Percentiles rank a stretch among this genome's conserved stretches.
Conservation (phyloP, 1,140 invertebrate species). For the Chironomus striatipennis region DNA sequence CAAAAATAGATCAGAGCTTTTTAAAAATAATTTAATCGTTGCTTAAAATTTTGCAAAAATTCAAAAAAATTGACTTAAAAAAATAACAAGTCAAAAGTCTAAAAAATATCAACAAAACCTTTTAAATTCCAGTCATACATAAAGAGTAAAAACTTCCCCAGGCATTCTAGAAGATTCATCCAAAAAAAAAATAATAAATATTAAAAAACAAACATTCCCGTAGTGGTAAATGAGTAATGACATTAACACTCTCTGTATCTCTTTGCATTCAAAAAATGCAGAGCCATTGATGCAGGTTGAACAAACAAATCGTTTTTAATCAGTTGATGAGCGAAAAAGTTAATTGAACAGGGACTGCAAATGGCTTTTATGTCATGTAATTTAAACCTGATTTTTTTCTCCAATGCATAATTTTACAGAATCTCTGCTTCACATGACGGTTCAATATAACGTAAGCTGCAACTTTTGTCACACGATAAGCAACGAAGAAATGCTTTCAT, state of each 20-base stretch:
- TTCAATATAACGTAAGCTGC: too few species aligned
- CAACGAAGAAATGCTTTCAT: too few species aligned
- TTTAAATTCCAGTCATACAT: too few species aligned
- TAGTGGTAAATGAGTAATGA: conserved; percentile 13
- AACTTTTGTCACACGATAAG: too few species aligned
- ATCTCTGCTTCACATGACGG: not conserved
- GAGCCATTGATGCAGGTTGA: not conserved
- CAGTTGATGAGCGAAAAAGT: too few species aligned
- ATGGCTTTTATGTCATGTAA: not conserved
- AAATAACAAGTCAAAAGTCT: too few species aligned
- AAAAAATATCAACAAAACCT: not conserved
- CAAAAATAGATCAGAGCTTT: too few species aligned
- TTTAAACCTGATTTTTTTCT: not conserved
- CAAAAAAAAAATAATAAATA: not conserved
- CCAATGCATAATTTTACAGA: not conserved
- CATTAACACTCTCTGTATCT: not conserved
- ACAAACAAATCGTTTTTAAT: not conserved
- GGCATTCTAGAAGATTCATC: not conserved
- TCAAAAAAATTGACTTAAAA: too few species aligned
- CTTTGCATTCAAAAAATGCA: not conserved
- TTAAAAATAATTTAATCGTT: too few species aligned
- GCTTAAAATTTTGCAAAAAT: too few species aligned
- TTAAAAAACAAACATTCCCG: not conserved
- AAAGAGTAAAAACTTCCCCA: not conserved
- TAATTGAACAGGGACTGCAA: too few species aligned